Base-by-base conservation (phyloP, 2,888 invertebrate species). In the Vannuccia rotundouncinata region DNA sequence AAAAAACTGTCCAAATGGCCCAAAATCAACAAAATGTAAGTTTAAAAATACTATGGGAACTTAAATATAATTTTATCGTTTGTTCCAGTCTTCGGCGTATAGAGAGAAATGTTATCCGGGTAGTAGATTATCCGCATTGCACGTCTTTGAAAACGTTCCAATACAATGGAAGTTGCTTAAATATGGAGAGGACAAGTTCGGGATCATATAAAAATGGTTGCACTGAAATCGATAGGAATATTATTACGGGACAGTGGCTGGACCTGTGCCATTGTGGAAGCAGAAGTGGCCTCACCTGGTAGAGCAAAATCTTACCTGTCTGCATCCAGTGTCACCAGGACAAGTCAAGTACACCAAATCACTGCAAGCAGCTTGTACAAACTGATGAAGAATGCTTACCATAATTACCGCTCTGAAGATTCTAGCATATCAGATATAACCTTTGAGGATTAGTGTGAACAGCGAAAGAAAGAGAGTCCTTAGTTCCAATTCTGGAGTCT, bases 241-340 rank as follows among this genome's bases (percentile, higher is more conserved):
- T 45, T 45, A 45, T 45, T 45, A 45, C 45, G 45, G 5, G 45
- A 45, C 45, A 45, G 45, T 45, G 45, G 45, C 45, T 83, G 82
- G 83, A 82, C 82, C 66, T 45, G 76, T 13, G 82, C 81, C 31
- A 77, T 83, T 1, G 82, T 82, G 2, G 81, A 82, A 59, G 82
- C 83, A 74, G 82, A 78, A 29, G 77, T 84, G 30, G 45, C 45
- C 45, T 45, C 45, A 45, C 45, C 45, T 45, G 45, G 45, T 45
- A 82, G 81, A n/a, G 82, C 83, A 45, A 82, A 84, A 27, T 84
- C 83, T 25, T 84, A 82, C 73, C 76, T 84, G 1, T 80, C 80
- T 60, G 82, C 81, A 27, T 77, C 82, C 1, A 81, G 81, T 81
- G 79, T 45, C 45, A 81, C 82, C 13, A 82, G 82, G 77, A 84